Base-by-base conservation (phyloP, 1,140 invertebrate species). In the Hylaeus volcanicus region DNA sequence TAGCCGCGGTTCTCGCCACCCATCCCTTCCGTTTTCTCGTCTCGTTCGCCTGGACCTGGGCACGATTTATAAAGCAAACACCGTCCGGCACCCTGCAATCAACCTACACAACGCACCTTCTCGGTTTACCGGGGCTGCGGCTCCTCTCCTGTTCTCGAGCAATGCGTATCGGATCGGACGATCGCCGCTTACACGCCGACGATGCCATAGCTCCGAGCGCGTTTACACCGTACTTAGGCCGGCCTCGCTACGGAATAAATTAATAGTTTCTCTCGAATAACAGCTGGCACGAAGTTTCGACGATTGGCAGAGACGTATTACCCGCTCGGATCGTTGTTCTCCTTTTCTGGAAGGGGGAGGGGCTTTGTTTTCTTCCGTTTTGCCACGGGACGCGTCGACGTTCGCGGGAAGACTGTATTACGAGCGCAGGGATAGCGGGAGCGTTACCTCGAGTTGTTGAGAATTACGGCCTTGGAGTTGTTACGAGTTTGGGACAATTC, bases 31-130 rank as follows among this genome's bases (percentile, higher is more conserved):
- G 74, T 84, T 79, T 70, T 83, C 66, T 48, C 81, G 82, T 88
- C 83, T 82, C 78, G 86, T 82, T 79, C 85, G 80, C 78, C 72
- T 84, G 83, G 82, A 75, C 85, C 89, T 81, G 80, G 68, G 73
- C 89, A 90, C 90, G 91, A 93, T 93, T 93, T 93, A 93, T 92
- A 93, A 93, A 93, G 91, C 92, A 93, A 93, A 93, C 92, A 93
- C 92, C 89, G 89, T 83, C 84, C 89, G 82, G 89, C 88, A 93
- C 89, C 91, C 91, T 93, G 89, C 90, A 93, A 93, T 93, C 92
- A 93, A 88, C 84, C 83, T 76, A 85, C 86, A 85, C 87, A 83
- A 83, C 85, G 79, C 83, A 74, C 81, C 81, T 81, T 78, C 71
- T 81, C 85, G 73, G 81, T 87, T 86, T 81, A 80, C 65, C 85